phyloP scores from a whole-genome alignment of 2,888 invertebrate species.

The Nephrotoma appendiculata region DNA sequence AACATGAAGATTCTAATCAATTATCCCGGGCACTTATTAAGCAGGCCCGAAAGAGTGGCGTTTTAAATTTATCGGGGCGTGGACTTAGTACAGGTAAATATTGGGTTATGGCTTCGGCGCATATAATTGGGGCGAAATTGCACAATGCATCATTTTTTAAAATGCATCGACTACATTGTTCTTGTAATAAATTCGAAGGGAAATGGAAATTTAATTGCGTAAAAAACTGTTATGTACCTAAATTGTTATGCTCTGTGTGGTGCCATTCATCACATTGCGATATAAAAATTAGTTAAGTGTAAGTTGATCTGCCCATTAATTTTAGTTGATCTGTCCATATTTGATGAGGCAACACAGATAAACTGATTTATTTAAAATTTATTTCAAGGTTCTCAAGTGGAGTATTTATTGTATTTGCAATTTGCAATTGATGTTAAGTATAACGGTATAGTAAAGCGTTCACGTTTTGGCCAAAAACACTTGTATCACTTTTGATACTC shows the following conservation, averaged over 20 bases:
- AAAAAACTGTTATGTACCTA: background rate
- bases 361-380: background rate
- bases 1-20: slow-evolving; percentile 51
- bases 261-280: background rate
- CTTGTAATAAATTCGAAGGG: background rate
- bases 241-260: background rate
- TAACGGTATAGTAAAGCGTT: too few relatives aligned
- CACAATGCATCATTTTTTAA: background rate
- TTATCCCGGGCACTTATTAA: slow-evolving; percentile 58
- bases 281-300: background rate
- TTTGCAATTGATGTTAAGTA: too few relatives aligned
- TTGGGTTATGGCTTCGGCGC: too few relatives aligned
- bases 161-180: background rate
- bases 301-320: background rate
- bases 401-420: too few relatives aligned
- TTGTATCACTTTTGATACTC: too few relatives aligned
- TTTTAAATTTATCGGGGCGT: slow-evolving; percentile 61
- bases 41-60: slow-evolving; percentile 65
- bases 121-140: background rate
- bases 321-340: background rate
- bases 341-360: background rate
- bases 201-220: background rate
- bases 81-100: slow-evolving; percentile 53
- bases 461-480: too few relatives aligned
- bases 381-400: background rate